Evolutionary conservation across 2,797 vertebrate species (phyloP).

Genomic region (Merluccius polli): DNA sequence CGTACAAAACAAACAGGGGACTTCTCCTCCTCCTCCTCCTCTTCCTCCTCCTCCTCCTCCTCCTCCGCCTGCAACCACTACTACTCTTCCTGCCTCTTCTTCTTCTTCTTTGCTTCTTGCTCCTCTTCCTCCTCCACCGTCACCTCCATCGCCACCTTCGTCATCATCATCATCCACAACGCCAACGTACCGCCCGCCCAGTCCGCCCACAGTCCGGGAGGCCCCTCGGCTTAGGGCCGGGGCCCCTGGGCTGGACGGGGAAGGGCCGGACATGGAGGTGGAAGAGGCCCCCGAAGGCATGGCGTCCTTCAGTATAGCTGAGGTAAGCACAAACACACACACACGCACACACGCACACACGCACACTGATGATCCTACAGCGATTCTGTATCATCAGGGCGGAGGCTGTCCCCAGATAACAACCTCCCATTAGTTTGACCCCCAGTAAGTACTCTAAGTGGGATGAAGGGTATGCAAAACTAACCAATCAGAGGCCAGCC

Average conservation of each 20-base stretch:
- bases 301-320: constrained; percentile 58
- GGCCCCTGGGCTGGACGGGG: constrained; percentile 57
- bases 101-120: constrained; percentile 19
- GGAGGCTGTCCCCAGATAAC: constrained; percentile 47
- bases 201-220: constrained; percentile 55
- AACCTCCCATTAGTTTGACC: constrained; percentile 19
- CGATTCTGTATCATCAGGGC: constrained; percentile 42
- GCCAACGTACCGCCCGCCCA: constrained; percentile 55
- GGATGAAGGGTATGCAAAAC: background rate
- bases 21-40: constrained; percentile 69
- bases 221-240: constrained; percentile 71
- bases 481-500: background rate
- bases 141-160: constrained; percentile 54
- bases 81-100: constrained; percentile 53
- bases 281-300: constrained; percentile 61
- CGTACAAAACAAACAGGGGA: constrained; percentile 71
- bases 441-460: background rate
- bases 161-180: constrained; percentile 25
- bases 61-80: constrained; percentile 44
- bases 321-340: constrained; percentile 74
- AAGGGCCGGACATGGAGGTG: constrained; percentile 59
- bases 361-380: too few relatives aligned
- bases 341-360: too few relatives aligned
- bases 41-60: constrained; percentile 53
- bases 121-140: constrained; percentile 46